A percentile compares a stretch with the other conserved stretches of the same genome.
Conservation (phyloP, 2,113 vertebrate species). For the Falcunculus frontatus region DNA sequence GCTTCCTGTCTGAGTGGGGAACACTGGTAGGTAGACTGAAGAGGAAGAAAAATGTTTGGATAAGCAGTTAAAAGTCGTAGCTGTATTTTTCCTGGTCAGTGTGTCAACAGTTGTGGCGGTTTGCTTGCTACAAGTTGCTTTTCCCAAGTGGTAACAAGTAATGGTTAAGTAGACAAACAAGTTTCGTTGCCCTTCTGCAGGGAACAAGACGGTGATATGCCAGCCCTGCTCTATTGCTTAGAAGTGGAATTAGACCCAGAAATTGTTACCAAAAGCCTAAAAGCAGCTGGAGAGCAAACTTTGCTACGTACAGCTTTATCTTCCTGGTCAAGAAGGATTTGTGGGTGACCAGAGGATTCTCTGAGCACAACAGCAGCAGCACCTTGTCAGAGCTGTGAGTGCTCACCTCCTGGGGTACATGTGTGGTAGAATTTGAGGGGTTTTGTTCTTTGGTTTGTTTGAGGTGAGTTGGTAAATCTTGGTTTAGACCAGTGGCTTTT, state of each 20-base stretch:
- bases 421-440: neutral
- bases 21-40: neutral
- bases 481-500: neutral
- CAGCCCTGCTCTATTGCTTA: neutral
- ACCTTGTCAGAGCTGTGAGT: neutral
- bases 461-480: neutral
- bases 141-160: neutral
- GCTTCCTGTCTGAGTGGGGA: neutral
- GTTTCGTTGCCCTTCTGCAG: neutral
- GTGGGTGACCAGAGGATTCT: neutral
- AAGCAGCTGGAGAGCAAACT: neutral
- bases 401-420: neutral
- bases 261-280: neutral
- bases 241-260: neutral
- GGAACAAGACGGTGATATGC: neutral
- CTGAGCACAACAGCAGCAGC: neutral
- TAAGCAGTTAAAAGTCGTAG: neutral
- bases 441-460: neutral
- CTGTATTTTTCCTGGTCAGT: neutral
- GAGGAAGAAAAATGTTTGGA: neutral
- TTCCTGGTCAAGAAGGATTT: neutral
- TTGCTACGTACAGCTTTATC: neutral
- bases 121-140: neutral
- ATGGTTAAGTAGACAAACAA: neutral
- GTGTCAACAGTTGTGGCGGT: neutral